Base-by-base conservation (phyloP, 2,888 invertebrate species). In the Cantharis flavilabris region DNA sequence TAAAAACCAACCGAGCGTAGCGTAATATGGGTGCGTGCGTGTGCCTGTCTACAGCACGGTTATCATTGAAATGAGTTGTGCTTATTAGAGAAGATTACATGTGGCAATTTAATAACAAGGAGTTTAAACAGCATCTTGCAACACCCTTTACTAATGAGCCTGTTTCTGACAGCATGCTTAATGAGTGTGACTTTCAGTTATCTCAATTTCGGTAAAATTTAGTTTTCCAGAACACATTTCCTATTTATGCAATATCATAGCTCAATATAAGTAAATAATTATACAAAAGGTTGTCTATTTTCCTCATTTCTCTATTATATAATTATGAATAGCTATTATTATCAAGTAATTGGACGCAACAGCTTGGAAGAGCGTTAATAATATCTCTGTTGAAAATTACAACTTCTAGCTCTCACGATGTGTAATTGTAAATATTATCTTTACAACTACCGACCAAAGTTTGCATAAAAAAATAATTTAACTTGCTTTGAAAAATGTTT, bases 111-210 rank as follows among this genome's bases (percentile, higher is more conserved):
- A 79, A 77, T 77, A 79, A 76, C 77, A 80, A 75, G 73, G 80
- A 78, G 77, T 73, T 78, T 78, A 78, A 79, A 76, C 76, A 76
- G 76, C 78, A 78, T 78, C 78, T 79, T 80, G 78, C 76, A 76
- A 79, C 77, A 76, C 77, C 75, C 78, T 75, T 77, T 79, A 70
- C 80, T 80, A 80, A 80, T 80, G 80, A 80, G 80, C 78, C 78
- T 78, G 79, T 78, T 79, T 73, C 79, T 80, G 79, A 79, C 80
- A 78, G 77, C 76, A 77, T 78, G 76, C 78, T 77, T 80, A 79
- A 80, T 80, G 80, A 80, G 80, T 73, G 70, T 75, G 75, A 76
- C 79, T 76, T 72, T 72, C 69, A 76, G 71, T 78, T 78, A 78
- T 78, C 78, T 78, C 75, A 49, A 75, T 75, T 75, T 75, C 67